These are phyloP conservation scores for Misgurnus anguillicaudatus DNA, from an alignment of 2,113 vertebrate genomes.

Conservation along the genomic window DNA sequence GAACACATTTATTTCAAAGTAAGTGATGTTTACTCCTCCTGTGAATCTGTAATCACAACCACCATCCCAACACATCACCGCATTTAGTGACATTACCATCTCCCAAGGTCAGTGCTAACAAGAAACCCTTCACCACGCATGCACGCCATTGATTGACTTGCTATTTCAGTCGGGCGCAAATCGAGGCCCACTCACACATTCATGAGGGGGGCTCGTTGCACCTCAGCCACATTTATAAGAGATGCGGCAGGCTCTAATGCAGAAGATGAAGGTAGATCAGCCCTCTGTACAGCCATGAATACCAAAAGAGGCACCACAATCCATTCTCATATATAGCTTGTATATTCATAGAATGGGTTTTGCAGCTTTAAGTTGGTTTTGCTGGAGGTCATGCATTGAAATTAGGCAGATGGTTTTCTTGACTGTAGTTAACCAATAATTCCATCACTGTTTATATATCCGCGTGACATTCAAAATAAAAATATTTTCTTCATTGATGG, in stretches of 20 bases:
- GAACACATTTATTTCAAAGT: slow-evolving; percentile 55
- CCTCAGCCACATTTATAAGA: slow-evolving; percentile 59
- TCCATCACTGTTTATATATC: background rate
- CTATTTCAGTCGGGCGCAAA: slow-evolving; percentile 64
- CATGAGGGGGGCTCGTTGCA: slow-evolving; percentile 53
- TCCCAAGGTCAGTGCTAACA: slow-evolving; percentile 76
- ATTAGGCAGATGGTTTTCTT: slow-evolving; percentile 8
- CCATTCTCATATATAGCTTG: slow-evolving; percentile 25
- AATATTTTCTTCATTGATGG: too few relatives aligned
- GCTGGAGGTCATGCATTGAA: slow-evolving; percentile 11
- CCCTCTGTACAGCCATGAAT: background rate
- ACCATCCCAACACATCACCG: slow-evolving; percentile 63
- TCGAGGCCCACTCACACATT: slow-evolving; percentile 67
- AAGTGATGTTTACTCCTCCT: slow-evolving; percentile 64
- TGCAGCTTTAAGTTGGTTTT: slow-evolving; percentile 3
- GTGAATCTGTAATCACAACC: slow-evolving; percentile 74
- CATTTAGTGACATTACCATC: slow-evolving; percentile 73
- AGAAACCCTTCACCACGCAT: slow-evolving; percentile 63
- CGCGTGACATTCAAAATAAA: background rate
- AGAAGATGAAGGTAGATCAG: slow-evolving; percentile 36
- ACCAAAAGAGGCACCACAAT: slow-evolving; percentile 27
- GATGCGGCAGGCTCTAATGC: slow-evolving; percentile 53
- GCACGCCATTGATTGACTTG: slow-evolving; percentile 70
- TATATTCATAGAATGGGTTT: slow-evolving; percentile 25
- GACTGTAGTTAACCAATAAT: background rate